Base-by-base conservation (phyloP, 2,797 vertebrate genomes). In the Sebastes miniatus region DNA sequence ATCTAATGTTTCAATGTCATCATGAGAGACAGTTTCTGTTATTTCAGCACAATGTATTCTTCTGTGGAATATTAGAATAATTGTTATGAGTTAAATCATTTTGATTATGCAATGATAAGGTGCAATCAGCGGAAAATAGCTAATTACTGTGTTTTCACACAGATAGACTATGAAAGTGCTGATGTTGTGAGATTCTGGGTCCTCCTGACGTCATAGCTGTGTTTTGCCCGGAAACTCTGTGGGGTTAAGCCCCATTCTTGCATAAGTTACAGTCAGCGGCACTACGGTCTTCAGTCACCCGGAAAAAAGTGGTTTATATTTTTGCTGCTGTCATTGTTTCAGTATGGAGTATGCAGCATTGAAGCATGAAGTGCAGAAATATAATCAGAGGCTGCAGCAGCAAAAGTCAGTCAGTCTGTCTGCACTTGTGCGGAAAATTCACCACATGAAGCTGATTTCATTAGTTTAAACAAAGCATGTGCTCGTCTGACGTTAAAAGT, bases 161-260 rank as follows among this genome's bases (percentile, higher is more conserved):
- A 25, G 34, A 76, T 68, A 12, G 7, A 64, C 13, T 3, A 2
- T 83, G 77, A 79, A 89, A 88, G 72, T 74, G 89, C 88, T 88
- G 89, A 90, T 79, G 73, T 1, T 57, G 16, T 22, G 13, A 73
- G 16, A 79, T 85, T 78, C 27, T 0, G n/a, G 13, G 52, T 57
- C 25, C 8, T 67, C 24, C 86, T 84, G 81, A 91, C 81, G 78
- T 89, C 86, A 90, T 77, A 31, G 56, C 24, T 68, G 9, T 76
- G 81, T 83, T 84, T 77, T 87, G 79, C 78, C 74, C 86, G 89
- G 91, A 91, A 92, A 92, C 31, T 80, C 18, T 77, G 76, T 36
- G 69, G 79, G 87, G 87, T 92, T 88, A 76, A 80, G 71, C 85
- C 87, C 85, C 72, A 10, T 66, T 88, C 34, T 78, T 6, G 64